Conservation (phyloP, 1,140 invertebrate genomes). For the Tribolium castaneum region DNA sequence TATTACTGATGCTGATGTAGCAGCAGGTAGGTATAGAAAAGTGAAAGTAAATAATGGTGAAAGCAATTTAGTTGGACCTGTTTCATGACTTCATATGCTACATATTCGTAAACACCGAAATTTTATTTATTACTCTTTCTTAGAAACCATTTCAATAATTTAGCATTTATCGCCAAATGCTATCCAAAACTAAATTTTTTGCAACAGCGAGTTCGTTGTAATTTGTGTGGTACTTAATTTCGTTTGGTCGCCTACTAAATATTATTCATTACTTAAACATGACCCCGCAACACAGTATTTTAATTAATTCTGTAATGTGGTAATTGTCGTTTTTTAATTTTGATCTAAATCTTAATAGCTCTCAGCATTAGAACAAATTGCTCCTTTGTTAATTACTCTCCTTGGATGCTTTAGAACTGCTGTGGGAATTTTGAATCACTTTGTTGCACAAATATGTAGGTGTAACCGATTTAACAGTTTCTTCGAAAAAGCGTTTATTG, state of each 20-base stretch:
- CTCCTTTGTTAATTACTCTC: background rate
- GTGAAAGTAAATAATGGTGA: conserved; percentile 41
- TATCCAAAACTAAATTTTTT: background rate
- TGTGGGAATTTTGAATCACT: background rate
- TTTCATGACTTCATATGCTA: conserved; percentile 12
- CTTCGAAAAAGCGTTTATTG: conserved; percentile 15
- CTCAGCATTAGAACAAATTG: background rate
- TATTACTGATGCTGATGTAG: background rate
- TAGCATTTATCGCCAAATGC: too few species aligned
- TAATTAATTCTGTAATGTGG: background rate
- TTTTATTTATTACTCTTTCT: background rate
- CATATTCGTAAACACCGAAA: background rate
- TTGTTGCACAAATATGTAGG: background rate
- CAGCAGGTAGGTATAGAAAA: conserved; percentile 15
- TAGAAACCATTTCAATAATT: background rate
- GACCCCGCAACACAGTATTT: background rate
- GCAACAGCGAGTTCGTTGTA: background rate
- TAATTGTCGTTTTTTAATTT: background rate
- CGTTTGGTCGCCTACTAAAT: conserved; percentile 19
- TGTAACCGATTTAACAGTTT: background rate
- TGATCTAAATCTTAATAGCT: background rate
- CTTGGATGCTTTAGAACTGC: background rate
- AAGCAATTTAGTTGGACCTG: conserved; percentile 36
- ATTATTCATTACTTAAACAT: conserved; percentile 17
- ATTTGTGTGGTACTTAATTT: background rate